Conservation (phyloP, 2,797 vertebrate genomes). For the Odontamblyopus rebecca region DNA sequence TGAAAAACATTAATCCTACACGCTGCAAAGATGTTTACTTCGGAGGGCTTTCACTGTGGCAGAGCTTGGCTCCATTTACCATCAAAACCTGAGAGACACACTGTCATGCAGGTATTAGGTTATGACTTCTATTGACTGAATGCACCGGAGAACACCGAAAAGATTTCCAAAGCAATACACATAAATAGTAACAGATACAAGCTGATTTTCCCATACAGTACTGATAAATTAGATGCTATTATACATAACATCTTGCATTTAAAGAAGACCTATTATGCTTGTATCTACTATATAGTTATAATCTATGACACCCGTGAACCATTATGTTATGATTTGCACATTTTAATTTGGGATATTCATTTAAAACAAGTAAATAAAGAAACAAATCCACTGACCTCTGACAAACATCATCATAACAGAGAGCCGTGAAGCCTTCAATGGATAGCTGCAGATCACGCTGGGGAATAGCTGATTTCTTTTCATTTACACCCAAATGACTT, state of each 20-base stretch:
- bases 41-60: constrained; percentile 20
- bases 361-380: too few species aligned
- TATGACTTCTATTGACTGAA: background rate
- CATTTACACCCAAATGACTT: too few species aligned
- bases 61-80: constrained; percentile 17
- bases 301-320: too few species aligned
- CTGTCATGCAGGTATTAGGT: background rate
- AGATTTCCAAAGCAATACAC: background rate
- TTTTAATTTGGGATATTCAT: too few species aligned
- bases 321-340: too few species aligned
- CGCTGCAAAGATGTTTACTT: constrained; percentile 32
- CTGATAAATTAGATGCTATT: background rate
- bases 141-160: background rate
- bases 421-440: too few species aligned
- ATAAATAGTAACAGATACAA: background rate
- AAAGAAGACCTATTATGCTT: too few species aligned
- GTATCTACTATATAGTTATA: too few species aligned
- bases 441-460: too few species aligned
- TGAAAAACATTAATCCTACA: constrained; percentile 39
- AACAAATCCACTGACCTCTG: too few species aligned
- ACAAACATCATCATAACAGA: too few species aligned
- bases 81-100: background rate
- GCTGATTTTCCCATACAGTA: background rate
- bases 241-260: background rate
- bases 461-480: too few species aligned